Base-by-base conservation (phyloP, 2,888 invertebrate species). In the Drosophila fulvimacula region DNA sequence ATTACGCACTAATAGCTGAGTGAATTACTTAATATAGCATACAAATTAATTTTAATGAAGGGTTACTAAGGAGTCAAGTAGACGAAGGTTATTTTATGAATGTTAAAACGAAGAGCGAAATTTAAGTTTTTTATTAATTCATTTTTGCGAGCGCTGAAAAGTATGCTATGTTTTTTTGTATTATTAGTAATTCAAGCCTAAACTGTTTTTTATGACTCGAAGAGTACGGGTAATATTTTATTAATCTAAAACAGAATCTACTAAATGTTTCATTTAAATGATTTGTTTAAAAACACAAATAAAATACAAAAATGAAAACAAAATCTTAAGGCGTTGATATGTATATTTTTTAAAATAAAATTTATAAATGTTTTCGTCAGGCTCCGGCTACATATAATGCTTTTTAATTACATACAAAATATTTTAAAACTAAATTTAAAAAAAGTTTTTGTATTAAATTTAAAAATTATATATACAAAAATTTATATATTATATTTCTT, bases 1-100 rank as follows among this genome's bases (percentile, higher is more conserved):
- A 57, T 46, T 36, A 36, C n/a, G 11, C 19, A n/a, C 48, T n/a
- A 39, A 13, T 9, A 30, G 55, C 19, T 53, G 27, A 13, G 13
- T 53, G 39, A 27, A 27, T 42, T n/a, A 56, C 11, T n/a, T 24
- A 21, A 10, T 24, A 1, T 6, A 24, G n/a, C 24, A 24, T n/a
- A 0, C 36, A 52, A 46, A 27, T 0, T 1, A 13, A 42, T 21
- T 21, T 13, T 21, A 41, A 7, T 2, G 1, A 3, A 15, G 9
- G 7, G 7, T 27, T 24, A n/a, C 11, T 46, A 19, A 19, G 5
- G 10, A 41, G 17, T 42, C 17, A 3, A 2, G 5, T 4, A 41
- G 5, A 0, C 4, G 0, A 1, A 42, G 21, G 5, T 0, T 11
- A 11, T 11, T 41, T 41, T 17, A 19, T n/a, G 11, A 10, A 11